phyloP scores from a whole-genome alignment of 2,113 vertebrate species.

The Sinocyclocheilus maitianheensis region DNA sequence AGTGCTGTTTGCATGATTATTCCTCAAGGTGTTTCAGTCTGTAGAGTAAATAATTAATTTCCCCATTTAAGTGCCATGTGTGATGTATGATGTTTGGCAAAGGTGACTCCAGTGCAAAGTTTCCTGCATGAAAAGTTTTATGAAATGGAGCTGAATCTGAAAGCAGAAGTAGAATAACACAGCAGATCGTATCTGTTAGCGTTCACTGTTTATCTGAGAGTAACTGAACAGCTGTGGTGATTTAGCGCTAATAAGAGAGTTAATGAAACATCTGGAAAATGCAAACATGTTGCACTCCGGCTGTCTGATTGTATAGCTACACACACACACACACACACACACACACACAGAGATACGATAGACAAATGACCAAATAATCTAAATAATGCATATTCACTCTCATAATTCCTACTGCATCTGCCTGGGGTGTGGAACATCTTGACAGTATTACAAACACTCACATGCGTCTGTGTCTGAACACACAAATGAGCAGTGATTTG shows the following conservation, averaged over 20 bases:
- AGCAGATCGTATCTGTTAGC: background rate
- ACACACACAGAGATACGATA: background rate
- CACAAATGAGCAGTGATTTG: constrained; percentile 12
- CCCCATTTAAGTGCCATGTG: constrained; percentile 28
- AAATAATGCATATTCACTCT: constrained; percentile 4
- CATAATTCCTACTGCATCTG: background rate
- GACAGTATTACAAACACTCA: background rate
- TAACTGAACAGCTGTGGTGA: constrained; percentile 38
- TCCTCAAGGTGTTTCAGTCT: constrained; percentile 32
- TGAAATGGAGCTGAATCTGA: background rate
- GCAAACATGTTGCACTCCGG: constrained; percentile 30
- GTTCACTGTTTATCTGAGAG: background rate
- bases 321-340: background rate
- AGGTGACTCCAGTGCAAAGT: background rate
- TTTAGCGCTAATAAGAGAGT: constrained; percentile 16
- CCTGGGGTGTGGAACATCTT: background rate
- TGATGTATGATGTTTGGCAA: constrained; percentile 36
- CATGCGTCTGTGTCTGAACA: background rate
- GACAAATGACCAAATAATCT: constrained; percentile 12
- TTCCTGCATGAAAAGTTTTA: constrained; percentile 12
- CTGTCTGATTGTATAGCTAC: background rate
- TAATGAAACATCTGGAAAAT: constrained; percentile 44
- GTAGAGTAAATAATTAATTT: constrained; percentile 33
- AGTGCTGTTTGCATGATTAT: constrained; percentile 33
- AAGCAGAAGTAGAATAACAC: background rate